Percentiles rank a stretch among this genome's conserved stretches.
These are phyloP conservation scores for Halocynthia aurantium DNA, from an alignment of 23 tunicate species.

Conservation along the genomic window DNA sequence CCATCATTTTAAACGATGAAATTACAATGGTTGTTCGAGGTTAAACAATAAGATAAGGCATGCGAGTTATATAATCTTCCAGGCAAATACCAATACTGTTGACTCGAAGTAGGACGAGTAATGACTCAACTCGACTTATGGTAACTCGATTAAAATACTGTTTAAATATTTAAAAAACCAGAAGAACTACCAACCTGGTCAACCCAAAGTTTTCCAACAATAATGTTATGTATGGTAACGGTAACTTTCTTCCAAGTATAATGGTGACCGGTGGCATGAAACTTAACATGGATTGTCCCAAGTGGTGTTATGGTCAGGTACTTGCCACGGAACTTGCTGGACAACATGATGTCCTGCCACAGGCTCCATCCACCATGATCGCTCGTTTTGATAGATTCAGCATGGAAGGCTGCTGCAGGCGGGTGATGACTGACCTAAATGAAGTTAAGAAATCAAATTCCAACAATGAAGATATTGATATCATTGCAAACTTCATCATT, in stretches of 20 bases:
- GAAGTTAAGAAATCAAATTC: background rate
- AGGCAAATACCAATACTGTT: too few species aligned
- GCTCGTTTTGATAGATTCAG: constrained; percentile 39
- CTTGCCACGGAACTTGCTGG: constrained; percentile 90
- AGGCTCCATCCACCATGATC: constrained; percentile 81
- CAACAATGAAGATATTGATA: background rate
- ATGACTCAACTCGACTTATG: background rate
- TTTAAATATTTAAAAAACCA: background rate
- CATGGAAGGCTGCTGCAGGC: constrained; percentile 85
- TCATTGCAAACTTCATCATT: too few species aligned
- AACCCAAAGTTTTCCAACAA: constrained; percentile 98
- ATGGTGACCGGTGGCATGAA: constrained; percentile 83
- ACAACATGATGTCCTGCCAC: constrained; percentile 66
- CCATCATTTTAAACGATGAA: background rate
- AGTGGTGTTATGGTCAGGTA: constrained; percentile 76
- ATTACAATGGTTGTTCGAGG: background rate
- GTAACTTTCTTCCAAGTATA: constrained; percentile 93
- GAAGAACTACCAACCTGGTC: constrained; percentile 41
- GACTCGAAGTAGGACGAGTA: too few species aligned
- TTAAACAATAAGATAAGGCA: background rate
- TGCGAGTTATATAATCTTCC: background rate
- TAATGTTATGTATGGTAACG: constrained; percentile 87
- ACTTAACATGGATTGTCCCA: constrained; percentile 76
- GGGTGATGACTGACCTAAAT: constrained; percentile 82
- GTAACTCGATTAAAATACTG: background rate